Percentiles rank a stretch among this genome's conserved stretches.
Evolutionary conservation across 2,113 vertebrate genomes (phyloP).

Genomic region (Potamarius usumacintae): DNA sequence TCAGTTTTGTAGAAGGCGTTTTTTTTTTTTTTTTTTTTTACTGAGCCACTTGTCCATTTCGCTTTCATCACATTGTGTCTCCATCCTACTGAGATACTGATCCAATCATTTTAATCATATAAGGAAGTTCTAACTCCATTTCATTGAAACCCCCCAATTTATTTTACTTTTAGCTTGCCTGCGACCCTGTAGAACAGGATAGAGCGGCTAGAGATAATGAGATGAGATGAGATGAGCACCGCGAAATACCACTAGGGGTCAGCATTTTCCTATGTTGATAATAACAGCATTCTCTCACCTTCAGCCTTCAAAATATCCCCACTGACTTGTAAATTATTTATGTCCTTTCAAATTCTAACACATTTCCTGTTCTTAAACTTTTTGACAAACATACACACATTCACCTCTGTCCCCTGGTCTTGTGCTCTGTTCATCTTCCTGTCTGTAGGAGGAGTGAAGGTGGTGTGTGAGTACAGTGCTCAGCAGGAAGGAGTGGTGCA

Average conservation of each 20-base stretch:
- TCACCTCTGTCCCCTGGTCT: neutral
- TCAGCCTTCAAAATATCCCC: neutral
- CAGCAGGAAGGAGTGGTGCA: constrained; percentile 85
- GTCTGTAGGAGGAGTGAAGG: constrained; percentile 69
- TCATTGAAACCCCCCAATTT: neutral
- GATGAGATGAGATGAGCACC: neutral
- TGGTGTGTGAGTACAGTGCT: constrained; percentile 84
- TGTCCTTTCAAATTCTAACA: neutral
- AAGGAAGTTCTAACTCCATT: neutral
- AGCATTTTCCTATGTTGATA: neutral
- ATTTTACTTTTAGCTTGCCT: too few species aligned
- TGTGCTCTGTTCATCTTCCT: neutral
- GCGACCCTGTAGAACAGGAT: too few species aligned
- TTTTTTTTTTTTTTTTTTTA: neutral
- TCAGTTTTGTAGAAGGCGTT: neutral
- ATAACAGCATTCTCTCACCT: neutral
- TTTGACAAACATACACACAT: neutral
- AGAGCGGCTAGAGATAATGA: too few species aligned
- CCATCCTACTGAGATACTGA: neutral
- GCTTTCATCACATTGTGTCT: neutral
- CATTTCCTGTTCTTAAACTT: neutral
- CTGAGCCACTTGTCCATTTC: neutral
- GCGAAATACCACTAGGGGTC: neutral
- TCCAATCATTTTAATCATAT: neutral
- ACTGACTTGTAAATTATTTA: neutral